Percentiles rank a stretch among this genome's conserved stretches.
Evolutionary conservation across 2,888 invertebrate genomes (phyloP).

Genomic region (Tuberolachnus salignus): DNA sequence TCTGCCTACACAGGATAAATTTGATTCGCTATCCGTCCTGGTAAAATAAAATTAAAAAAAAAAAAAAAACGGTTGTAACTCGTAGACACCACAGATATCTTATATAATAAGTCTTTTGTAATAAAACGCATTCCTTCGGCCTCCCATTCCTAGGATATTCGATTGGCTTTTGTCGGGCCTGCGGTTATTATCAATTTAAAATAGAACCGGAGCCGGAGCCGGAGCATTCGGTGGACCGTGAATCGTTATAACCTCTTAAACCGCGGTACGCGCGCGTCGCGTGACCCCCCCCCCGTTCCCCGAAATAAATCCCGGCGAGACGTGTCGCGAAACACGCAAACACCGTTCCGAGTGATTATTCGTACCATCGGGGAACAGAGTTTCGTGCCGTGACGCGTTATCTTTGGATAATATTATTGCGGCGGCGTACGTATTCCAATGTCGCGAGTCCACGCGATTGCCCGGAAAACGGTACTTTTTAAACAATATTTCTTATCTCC

Average conservation of each 20-base stretch:
- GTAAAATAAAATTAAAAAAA: too few relatives aligned
- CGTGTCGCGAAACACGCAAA: constrained; percentile 17
- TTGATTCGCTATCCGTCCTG: too few relatives aligned
- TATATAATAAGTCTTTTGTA: too few relatives aligned
- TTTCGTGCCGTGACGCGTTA: not conserved
- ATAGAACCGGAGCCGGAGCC: not conserved
- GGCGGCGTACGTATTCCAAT: not conserved
- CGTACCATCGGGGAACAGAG: too few relatives aligned
- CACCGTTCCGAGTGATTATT: not conserved
- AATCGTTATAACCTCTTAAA: constrained; percentile 2
- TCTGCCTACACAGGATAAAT: too few relatives aligned
- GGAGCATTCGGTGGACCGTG: constrained; percentile 25
- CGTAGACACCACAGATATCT: too few relatives aligned
- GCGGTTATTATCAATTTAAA: constrained; percentile 21
- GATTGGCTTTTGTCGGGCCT: too few relatives aligned
- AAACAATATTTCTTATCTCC: constrained; percentile 49
- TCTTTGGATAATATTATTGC: too few relatives aligned
- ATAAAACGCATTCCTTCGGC: too few relatives aligned
- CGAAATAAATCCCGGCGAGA: constrained; percentile 26
- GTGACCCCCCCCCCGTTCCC: too few relatives aligned
- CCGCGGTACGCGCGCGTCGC: not conserved
- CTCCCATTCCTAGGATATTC: too few relatives aligned
- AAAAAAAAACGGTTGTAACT: too few relatives aligned
- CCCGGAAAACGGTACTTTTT: constrained; percentile 34
- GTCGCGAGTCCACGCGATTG: not conserved